Percentiles rank a stretch among this genome's conserved stretches.
phyloP scores from a whole-genome alignment of 2,113 vertebrate genomes.

The Pelecanoides urinatrix region DNA sequence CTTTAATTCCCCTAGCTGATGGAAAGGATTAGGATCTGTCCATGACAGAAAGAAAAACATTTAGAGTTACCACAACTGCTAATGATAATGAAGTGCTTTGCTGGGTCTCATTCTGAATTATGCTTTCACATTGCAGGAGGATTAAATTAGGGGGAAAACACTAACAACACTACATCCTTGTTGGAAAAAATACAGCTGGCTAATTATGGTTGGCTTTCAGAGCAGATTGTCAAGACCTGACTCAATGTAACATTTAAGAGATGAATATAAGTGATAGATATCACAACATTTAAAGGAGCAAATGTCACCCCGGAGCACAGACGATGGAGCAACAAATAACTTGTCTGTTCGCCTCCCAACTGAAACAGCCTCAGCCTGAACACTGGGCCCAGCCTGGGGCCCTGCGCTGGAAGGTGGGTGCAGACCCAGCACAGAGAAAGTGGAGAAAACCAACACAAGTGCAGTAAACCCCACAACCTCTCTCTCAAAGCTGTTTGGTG shows the following conservation, averaged over 20 bases:
- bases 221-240: not conserved
- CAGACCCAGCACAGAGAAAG: not conserved
- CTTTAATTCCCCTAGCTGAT: not conserved
- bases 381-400: too few species aligned
- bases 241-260: not conserved
- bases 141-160: not conserved
- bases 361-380: not conserved
- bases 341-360: not conserved
- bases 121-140: not conserved
- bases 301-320: not conserved
- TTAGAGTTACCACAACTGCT: not conserved
- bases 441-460: not conserved
- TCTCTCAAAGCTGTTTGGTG: not conserved
- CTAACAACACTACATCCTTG: not conserved
- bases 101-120: not conserved
- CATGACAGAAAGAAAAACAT: not conserved
- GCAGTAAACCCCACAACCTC: rapidly evolving
- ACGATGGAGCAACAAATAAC: not conserved
- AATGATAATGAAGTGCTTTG: not conserved
- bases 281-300: not conserved
- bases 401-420: not conserved
- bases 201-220: not conserved
- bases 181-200: not conserved
- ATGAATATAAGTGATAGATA: not conserved
- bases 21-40: not conserved